Percentiles rank a stretch among this genome's conserved stretches.
Evolutionary conservation across 2,797 vertebrate species (phyloP).

Genomic region (Melopsittacus undulatus): DNA sequence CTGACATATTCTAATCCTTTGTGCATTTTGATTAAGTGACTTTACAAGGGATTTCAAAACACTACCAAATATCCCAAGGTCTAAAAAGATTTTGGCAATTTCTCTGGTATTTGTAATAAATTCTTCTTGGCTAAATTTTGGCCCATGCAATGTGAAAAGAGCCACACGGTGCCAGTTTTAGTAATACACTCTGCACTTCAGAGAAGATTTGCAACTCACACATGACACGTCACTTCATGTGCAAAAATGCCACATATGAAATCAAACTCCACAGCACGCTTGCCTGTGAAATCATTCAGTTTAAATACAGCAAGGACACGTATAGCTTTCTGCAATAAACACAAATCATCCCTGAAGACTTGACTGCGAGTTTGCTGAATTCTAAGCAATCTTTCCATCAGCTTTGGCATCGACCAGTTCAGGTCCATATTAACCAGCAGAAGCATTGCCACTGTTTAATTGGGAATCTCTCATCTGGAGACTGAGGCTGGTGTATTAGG

Average conservation of each 20-base stretch:
- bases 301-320: neutral
- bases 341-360: neutral
- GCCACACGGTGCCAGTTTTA: neutral
- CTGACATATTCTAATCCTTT: neutral
- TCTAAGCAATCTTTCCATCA: neutral
- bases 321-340: neutral
- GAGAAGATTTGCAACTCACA: neutral
- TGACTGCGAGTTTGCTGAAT: neutral
- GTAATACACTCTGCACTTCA: neutral
- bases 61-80: neutral
- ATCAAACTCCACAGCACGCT: neutral
- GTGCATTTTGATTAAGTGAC: neutral
- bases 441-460: neutral
- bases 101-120: neutral
- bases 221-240: neutral
- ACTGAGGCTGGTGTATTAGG: neutral
- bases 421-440: neutral
- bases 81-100: neutral
- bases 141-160: neutral
- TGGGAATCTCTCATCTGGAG: neutral
- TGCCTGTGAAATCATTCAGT: constrained; percentile 26
- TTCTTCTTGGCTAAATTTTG: neutral
- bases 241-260: neutral
- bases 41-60: constrained; percentile 20
- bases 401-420: rapidly evolving